Evolutionary conservation across 1,140 invertebrate species (phyloP).

Genomic region (Temnothorax curvispinosus): DNA sequence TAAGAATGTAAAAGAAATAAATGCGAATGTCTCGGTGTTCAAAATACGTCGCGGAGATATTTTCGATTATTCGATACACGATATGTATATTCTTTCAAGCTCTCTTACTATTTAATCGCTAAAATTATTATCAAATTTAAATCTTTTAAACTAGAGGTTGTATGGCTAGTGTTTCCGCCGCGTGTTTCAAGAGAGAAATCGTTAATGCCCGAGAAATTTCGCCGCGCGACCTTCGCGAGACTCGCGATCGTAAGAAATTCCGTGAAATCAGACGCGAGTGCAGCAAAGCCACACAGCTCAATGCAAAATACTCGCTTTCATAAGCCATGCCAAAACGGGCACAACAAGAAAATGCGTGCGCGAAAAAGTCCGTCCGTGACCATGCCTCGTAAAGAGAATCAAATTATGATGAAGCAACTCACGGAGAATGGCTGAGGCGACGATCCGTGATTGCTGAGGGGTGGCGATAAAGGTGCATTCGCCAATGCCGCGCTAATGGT

Average conservation of each 20-base stretch:
- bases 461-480: conserved; percentile 86
- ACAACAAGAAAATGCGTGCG: conserved; percentile 11
- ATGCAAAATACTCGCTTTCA: conserved; percentile 48
- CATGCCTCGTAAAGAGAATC: conserved; percentile 57
- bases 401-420: conserved; percentile 71
- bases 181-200: conserved; percentile 1
- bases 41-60: neutral
- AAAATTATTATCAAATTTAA: neutral
- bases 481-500: conserved; percentile 89
- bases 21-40: neutral
- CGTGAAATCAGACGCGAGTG: conserved; percentile 41
- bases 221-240: neutral
- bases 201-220: conserved; percentile 41
- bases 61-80: neutral
- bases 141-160: neutral
- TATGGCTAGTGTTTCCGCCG: neutral
- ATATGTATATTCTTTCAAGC: neutral
- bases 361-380: conserved; percentile 13
- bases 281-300: conserved; percentile 52
- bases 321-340: conserved; percentile 47
- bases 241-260: conserved; percentile 29
- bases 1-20: neutral
- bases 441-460: conserved; percentile 82
- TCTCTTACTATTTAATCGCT: neutral
- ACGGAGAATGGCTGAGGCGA: conserved; percentile 83